Base-by-base conservation (phyloP, 1,140 invertebrate species). In the Drosophila sturtevanti region DNA sequence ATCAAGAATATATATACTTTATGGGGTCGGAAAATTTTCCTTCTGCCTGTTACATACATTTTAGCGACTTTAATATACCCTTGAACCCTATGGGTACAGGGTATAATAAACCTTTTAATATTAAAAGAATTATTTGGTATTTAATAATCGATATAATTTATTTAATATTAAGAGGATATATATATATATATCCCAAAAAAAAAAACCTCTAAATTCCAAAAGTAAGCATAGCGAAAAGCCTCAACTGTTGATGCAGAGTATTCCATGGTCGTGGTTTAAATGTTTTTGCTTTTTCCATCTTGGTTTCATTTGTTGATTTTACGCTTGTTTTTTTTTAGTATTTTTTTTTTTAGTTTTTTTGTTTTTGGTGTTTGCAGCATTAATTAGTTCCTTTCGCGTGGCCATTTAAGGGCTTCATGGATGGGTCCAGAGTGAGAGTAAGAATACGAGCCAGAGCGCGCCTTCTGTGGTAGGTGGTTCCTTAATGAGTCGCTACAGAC, bases 381-480 rank as follows among this genome's bases (percentile, higher is more conserved):
- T 87, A 87, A 87, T 87, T 87, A 87, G 84, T 89, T 76, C 80
- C 66, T 55, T 80, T 80, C 58, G 85, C 79, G 76, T 89, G 72
- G 77, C 84, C 79, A 68, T 72, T 79, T 71, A 67, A 48, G 72
- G 59, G 62, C 52, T 18, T 4, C 41, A 48, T 48, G 41, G 10
- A 48, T 48, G 41, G 58, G 18, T 34, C 66, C 31, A 60, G 54
- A 27, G 14, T 6, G 63, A 63, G 38, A 27, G 60, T 37, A 48
- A 59, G 48, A 27, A n/a, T 14, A 5, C 11, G 22, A 16, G 16
- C 6, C 14, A 48, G 41, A 48, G 18, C 41, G 14, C 41, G 41
- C 41, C 41, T 48, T 38, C 27, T 48, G 44, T 48, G 79, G 82
- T 77, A 89, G 84, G 84, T 86, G 82, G 75, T 86, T 68, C 76